Conservation (phyloP, 2,888 invertebrate species). For the Cryptus viduatorius region DNA sequence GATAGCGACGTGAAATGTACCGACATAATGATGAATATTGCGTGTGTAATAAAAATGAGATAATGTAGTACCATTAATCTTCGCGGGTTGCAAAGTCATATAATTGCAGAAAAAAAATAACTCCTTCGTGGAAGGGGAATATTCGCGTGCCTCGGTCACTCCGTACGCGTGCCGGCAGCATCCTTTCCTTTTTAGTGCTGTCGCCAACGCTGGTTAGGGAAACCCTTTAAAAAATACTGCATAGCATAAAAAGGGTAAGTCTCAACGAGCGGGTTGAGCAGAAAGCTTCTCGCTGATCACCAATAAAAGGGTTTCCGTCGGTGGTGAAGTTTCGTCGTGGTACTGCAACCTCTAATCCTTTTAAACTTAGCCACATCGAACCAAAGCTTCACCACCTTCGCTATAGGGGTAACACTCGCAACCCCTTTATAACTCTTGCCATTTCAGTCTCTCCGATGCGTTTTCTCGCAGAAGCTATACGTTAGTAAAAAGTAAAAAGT, state of each 20-base stretch:
- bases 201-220: conserved; percentile 53
- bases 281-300: conserved; percentile 81
- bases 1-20: too few relatives aligned
- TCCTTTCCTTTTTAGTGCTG: conserved; percentile 67
- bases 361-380: conserved; percentile 77
- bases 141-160: conserved; percentile 46
- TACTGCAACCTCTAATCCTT: conserved; percentile 79
- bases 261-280: conserved; percentile 79
- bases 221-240: conserved; percentile 80
- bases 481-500: conserved; percentile 71
- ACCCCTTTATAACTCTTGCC: conserved; percentile 79
- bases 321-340: conserved; percentile 34
- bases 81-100: not conserved
- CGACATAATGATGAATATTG: too few relatives aligned
- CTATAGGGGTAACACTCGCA: conserved; percentile 78
- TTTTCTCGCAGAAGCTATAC: not conserved
- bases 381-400: conserved; percentile 72
- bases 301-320: conserved; percentile 81
- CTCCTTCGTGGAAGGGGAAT: conserved; percentile 22
- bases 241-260: conserved; percentile 78
- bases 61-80: not conserved
- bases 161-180: conserved; percentile 70
- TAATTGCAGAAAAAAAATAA: conserved; percentile 3
- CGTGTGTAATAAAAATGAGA: not conserved
- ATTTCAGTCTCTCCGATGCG: conserved; percentile 54